Evolutionary conservation across 2,888 invertebrate genomes (phyloP).

Genomic region (Pachliopta kotzebuea): DNA sequence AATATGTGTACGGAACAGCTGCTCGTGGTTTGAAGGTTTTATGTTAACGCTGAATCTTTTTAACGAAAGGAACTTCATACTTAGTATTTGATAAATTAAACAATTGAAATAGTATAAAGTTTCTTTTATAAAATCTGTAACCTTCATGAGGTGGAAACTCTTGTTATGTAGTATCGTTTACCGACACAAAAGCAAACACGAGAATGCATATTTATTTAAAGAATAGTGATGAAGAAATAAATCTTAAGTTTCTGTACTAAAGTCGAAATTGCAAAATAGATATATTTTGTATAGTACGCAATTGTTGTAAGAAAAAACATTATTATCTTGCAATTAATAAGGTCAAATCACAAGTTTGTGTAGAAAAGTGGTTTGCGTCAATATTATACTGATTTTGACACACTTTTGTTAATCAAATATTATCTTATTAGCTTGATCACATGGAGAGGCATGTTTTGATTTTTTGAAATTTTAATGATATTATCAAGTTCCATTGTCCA

Average conservation of each 20-base stretch:
- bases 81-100: not conserved
- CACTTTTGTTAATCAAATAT: not conserved
- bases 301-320: conserved; percentile 22
- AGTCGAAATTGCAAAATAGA: conserved; percentile 15
- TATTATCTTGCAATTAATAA: conserved; percentile 29
- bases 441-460: conserved; percentile 20
- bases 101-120: not conserved
- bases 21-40: not conserved
- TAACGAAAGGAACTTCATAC: not conserved
- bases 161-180: conserved; percentile 30
- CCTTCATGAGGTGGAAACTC: conserved; percentile 39
- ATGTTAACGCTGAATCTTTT: not conserved
- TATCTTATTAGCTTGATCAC: conserved; percentile 1
- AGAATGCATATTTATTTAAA: not conserved
- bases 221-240: not conserved
- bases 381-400: not conserved
- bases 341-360: conserved; percentile 32
- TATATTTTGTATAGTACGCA: not conserved
- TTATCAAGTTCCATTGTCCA: too few relatives aligned
- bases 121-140: conserved; percentile 36
- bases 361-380: not conserved
- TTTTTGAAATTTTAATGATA: too few relatives aligned
- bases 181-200: conserved; percentile 39
- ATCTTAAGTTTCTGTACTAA: conserved; percentile 9
- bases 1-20: not conserved